These are phyloP conservation scores for Anagrus nilaparvatae DNA, from an alignment of 1,140 invertebrate genomes.

Conservation along the genomic window DNA sequence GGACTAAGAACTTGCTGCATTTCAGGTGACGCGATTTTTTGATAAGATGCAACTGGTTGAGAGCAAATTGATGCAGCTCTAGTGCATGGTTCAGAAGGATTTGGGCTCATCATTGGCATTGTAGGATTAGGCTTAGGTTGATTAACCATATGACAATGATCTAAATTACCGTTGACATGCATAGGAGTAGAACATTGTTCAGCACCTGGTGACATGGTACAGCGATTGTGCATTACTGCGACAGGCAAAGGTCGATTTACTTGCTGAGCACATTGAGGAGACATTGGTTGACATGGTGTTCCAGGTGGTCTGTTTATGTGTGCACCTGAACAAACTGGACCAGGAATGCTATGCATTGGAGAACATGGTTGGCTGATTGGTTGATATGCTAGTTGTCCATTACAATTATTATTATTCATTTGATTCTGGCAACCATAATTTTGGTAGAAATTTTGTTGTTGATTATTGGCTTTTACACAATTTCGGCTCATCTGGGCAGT, in stretches of 20 bases:
- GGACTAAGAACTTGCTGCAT: conserved; percentile 14
- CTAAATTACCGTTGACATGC: conserved; percentile 12
- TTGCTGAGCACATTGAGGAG: conserved; percentile 30
- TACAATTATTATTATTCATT: conserved; percentile 17
- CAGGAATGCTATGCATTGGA: conserved; percentile 20
- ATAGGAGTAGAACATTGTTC: conserved; percentile 19
- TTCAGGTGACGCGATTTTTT: conserved; percentile 18
- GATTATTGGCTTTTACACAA: conserved; percentile 31
- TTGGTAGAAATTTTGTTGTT: conserved; percentile 30
- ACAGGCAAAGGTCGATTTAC: conserved; percentile 1
- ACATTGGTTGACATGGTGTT: conserved; percentile 27
- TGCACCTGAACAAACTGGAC: conserved; percentile 18
- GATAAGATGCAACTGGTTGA: conserved; percentile 14
- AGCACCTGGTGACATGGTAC: conserved; percentile 16
- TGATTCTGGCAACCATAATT: conserved; percentile 28
- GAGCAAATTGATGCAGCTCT: conserved; percentile 23
- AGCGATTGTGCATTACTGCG: conserved; percentile 16
- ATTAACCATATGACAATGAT: conserved; percentile 6
- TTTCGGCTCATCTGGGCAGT: conserved; percentile 42
- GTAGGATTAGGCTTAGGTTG: conserved; percentile 1
- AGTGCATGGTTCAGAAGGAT: conserved; percentile 18
- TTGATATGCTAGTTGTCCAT: conserved; percentile 6
- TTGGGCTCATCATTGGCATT: conserved; percentile 9
- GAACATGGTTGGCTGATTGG: conserved; percentile 19
- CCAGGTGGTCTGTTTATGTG: conserved; percentile 12